Percentiles rank a stretch among this genome's conserved stretches.
phyloP scores from a whole-genome alignment of 2,113 vertebrate species.

The Dolichallabes microphthalmus region DNA sequence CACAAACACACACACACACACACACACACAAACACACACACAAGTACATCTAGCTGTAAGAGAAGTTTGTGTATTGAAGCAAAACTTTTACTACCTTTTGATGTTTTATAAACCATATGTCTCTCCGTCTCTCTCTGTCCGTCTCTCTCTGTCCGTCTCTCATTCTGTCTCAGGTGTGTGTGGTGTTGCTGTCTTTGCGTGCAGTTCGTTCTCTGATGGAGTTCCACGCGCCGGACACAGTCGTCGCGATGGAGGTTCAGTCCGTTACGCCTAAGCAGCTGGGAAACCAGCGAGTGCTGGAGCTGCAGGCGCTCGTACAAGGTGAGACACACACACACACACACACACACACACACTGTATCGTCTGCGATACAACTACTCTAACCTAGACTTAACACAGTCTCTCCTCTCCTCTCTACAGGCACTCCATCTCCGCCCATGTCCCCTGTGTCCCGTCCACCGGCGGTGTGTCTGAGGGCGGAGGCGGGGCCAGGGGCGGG shows the following conservation, averaged over 20 bases:
- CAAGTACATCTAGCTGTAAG: not conserved
- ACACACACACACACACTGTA: not conserved
- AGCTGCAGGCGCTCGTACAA: conserved; percentile 71
- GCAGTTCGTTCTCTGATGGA: conserved; percentile 78
- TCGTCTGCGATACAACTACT: no score
- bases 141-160: conserved; percentile 38
- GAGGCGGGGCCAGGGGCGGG: conserved; percentile 77
- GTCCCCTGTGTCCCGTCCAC: conserved; percentile 46
- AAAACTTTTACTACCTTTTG: not conserved
- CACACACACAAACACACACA: not conserved
- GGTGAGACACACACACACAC: not conserved
- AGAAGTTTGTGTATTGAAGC: not conserved
- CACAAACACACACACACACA: not conserved
- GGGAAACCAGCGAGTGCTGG: conserved; percentile 78
- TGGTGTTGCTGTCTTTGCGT: conserved; percentile 79
- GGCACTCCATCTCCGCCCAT: not conserved
- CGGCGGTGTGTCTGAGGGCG: conserved; percentile 75
- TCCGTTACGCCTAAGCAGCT: conserved; percentile 77
- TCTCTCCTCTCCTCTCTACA: conserved; percentile 41
- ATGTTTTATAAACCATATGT: not conserved
- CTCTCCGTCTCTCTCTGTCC: conserved; percentile 25
- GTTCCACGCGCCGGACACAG: conserved; percentile 78
- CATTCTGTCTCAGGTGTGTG: conserved; percentile 77
- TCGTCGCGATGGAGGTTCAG: conserved; percentile 78
- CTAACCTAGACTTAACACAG: not conserved